Evolutionary conservation across 1,140 invertebrate species (phyloP), one percentile per base, ranked within the genome.

Genomic region (Drosophila kepulauana): DNA sequence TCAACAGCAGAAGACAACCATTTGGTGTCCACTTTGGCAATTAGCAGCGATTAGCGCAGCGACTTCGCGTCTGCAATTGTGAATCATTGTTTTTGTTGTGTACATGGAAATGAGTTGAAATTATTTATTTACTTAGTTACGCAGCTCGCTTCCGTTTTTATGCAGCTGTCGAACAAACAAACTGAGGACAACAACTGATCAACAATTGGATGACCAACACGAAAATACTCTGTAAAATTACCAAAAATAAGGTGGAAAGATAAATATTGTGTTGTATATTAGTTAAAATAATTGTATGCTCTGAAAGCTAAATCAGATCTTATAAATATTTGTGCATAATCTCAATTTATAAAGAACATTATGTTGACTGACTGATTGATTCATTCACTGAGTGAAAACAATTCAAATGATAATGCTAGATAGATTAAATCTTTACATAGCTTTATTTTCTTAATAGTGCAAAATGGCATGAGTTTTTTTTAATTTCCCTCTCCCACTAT

Each of bases 91-190:
- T 56, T 45, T 8, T 8, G 61, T 52, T 13, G 20, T 64, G 61
- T 52, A 38, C 8, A 51, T 57, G 61, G 20, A 72, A 59, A 54
- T 61, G 35, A 25, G 38, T 35, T 38, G 51, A 30, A 65, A 65
- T 48, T 48, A 56, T 45, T 70, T 61, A 38, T 68, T 59, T 56
- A 25, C 49, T 43, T 54, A 28, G 49, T 4, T 43, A 25, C 49
- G 62, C 43, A 30, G 62, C 43, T 41, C 15, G 35, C 69, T 72
- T 72, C 69, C 69, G 63, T 66, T 72, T 66, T 41, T 59, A 28
- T 52, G 70, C 54, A 67, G 49, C 56, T 72, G 74, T 45, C 38
- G 48, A 59, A 65, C 30, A 62, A 56, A 16, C 48, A 68, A 68
- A 64, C 25, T n/a, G 30, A 63, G 38, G 62, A 67, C 57, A 70